Evolutionary conservation across 2,113 vertebrate species (phyloP).

Genomic region (Hemibagrus wyckioides): DNA sequence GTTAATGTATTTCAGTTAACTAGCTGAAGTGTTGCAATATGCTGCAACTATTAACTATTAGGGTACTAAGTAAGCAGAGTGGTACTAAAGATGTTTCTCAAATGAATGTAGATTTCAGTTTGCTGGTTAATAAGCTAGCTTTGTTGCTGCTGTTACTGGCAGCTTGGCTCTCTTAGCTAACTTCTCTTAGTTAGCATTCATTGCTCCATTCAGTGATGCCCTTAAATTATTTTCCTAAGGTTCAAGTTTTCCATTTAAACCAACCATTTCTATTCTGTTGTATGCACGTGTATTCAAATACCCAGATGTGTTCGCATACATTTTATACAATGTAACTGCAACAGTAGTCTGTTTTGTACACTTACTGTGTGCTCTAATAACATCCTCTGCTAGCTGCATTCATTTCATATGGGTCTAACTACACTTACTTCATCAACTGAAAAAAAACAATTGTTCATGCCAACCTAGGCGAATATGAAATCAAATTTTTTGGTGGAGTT

Average conservation of each 20-base stretch:
- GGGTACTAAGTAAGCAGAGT: background rate
- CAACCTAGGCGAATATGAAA: background rate
- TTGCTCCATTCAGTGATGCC: background rate
- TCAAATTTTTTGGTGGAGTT: background rate
- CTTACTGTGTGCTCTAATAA: background rate
- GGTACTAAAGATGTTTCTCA: background rate
- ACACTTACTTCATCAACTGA: background rate
- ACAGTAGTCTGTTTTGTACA: background rate
- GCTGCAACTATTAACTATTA: background rate
- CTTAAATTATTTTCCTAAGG: background rate
- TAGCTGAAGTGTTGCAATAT: background rate
- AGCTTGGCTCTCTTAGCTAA: background rate
- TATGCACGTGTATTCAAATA: background rate
- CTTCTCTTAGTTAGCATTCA: background rate
- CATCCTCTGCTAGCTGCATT: background rate
- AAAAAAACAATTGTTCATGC: background rate
- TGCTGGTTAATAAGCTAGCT: background rate
- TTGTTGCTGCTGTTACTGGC: background rate
- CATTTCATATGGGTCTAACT: background rate
- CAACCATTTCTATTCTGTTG: background rate
- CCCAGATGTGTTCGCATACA: background rate
- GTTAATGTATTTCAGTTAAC: background rate
- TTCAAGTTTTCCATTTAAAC: background rate
- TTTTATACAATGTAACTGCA: background rate
- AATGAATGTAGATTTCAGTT: background rate